Base-by-base conservation (phyloP, 2,888 invertebrate species). In the Rhaphigaster nebulosa region DNA sequence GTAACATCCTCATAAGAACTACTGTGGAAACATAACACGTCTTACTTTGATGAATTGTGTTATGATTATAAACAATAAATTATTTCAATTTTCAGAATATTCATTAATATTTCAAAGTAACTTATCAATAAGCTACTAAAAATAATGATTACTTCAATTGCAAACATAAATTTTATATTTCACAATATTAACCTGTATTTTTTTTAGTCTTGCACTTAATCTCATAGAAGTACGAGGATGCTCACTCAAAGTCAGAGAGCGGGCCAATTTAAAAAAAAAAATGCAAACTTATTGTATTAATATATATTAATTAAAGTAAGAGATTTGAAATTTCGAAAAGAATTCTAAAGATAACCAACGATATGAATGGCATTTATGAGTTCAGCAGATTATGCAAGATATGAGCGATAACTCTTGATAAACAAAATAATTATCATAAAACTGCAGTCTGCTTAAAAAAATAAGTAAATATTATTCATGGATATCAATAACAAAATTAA, bases 371-470 rank as follows among this genome's bases (percentile, higher is more conserved):
- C 70, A 70, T 34, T 70, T 38, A 76, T 8, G 34, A 76, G 70
- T 76, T 76, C 34, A 76, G 20, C 34, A 76, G 29, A 76, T 76
- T 76, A 76, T 76, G 70, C 38, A 76, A 76, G 34, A 76, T 76
- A 6, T 1, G 15, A 76, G 34, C 20, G 70, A 76, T 76, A 76
- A 20, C 70, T 76, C 38, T 38, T 38, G 70, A 76, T 20, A 76
- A 76, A 6, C 38, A 76, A 34, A 76, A 20, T 76, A 38, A 34
- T 12, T 76, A 38, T 34, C 20, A 76, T 70, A 76, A 38, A 76
- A 18, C 38, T 76, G 70, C 34, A 76, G 20, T 76, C 23, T 23
- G 34, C 10, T 60, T n/a, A 1, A 29, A n/a, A 65, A 65, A 29
- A 65, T 29, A 65, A 65, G 15, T 76, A 76, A 76, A 76, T 76